Conservation (phyloP, 2,888 invertebrate genomes). For the Automeris io region DNA sequence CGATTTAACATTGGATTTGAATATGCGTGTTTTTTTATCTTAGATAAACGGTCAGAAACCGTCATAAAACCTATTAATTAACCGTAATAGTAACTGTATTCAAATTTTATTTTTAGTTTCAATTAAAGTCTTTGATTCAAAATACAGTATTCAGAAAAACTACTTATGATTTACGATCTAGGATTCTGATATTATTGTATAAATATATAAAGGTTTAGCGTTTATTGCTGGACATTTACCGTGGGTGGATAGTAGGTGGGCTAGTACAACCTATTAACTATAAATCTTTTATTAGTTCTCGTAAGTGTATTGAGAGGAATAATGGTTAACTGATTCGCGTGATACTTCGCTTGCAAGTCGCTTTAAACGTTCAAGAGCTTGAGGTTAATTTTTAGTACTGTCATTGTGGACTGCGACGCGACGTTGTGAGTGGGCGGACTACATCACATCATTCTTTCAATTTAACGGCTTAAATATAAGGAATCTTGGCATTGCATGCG, state of each 20-base stretch:
- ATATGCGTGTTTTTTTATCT: no score
- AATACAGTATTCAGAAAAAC: no score
- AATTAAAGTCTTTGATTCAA: no score
- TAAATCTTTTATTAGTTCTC: neutral
- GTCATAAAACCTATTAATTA: no score
- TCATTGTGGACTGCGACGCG: slow-evolving; percentile 27
- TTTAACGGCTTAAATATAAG: slow-evolving; percentile 33
- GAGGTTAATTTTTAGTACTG: slow-evolving; percentile 23
- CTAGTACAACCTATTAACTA: neutral
- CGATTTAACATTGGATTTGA: no score
- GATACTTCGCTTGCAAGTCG: slow-evolving; percentile 8
- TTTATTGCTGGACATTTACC: neutral
- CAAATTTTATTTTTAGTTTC: no score
- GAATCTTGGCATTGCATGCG: slow-evolving; percentile 18
- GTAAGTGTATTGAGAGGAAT: neutral
- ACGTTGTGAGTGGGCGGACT: slow-evolving; percentile 42
- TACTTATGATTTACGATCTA: neutral
- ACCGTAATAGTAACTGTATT: no score
- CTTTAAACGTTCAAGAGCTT: slow-evolving; percentile 18
- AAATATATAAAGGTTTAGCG: neutral
- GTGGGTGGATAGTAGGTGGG: neutral
- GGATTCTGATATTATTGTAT: neutral
- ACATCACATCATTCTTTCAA: slow-evolving; percentile 47
- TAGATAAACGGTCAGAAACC: no score
- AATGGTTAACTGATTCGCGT: neutral